Conservation (phyloP, 2,797 vertebrate species). For the Artibeus jamaicensis region DNA sequence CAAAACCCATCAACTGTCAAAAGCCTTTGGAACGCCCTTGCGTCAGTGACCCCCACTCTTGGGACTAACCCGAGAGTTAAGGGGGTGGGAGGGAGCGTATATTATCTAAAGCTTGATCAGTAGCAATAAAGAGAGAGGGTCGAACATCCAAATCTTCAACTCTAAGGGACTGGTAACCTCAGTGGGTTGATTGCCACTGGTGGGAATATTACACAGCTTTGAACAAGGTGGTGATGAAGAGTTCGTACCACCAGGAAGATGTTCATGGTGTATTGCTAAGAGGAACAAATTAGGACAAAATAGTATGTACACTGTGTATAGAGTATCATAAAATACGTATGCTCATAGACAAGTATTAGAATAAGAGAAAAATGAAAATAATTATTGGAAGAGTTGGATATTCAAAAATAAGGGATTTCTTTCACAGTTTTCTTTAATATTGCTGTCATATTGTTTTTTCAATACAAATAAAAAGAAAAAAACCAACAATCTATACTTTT, state of each 20-base stretch:
- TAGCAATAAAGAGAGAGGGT: not conserved
- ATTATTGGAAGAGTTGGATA: not conserved
- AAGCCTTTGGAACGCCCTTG: not conserved
- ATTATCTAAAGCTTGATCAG: not conserved
- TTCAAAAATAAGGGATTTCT: not conserved
- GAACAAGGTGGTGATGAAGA: not conserved
- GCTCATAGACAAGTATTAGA: not conserved
- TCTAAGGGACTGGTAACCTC: rapidly evolving
- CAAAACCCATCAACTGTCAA: not conserved
- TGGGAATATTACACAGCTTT: constrained; percentile 1
- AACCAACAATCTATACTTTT: constrained; percentile 3
- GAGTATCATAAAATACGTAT: not conserved
- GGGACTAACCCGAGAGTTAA: not conserved
- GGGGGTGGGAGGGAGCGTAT: not conserved
- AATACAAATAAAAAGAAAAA: constrained; percentile 20
- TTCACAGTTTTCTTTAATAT: not conserved
- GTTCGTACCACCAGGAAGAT: not conserved
- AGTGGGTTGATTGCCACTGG: rapidly evolving
- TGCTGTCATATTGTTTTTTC: not conserved
- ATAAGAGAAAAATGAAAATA: not conserved
- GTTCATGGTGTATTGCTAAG: not conserved
- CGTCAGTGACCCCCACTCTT: not conserved
- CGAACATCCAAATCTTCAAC: not conserved
- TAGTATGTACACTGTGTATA: not conserved
- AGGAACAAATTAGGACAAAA: not conserved